phyloP scores from a whole-genome alignment of 2,888 invertebrate species.

The Leptogaster cylindrica region DNA sequence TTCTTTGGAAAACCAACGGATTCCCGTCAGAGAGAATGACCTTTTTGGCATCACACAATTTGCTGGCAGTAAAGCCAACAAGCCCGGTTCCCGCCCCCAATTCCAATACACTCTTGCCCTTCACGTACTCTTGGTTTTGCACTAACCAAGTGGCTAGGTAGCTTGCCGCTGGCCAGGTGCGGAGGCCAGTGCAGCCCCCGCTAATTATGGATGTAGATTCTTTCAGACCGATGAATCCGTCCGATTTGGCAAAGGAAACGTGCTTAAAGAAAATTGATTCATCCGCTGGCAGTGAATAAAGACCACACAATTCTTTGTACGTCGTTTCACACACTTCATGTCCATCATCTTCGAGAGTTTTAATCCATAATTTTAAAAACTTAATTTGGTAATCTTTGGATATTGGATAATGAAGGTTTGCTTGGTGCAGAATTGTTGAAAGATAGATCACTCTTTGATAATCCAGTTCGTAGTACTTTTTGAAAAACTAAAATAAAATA shows the following conservation, averaged over 20 bases:
- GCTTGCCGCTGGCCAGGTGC: slow-evolving; percentile 79
- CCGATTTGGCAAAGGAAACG: slow-evolving; percentile 61
- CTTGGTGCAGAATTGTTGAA: slow-evolving; percentile 67
- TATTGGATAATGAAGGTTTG: slow-evolving; percentile 68
- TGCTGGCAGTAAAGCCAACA: slow-evolving; percentile 69
- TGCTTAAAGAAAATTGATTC: slow-evolving; percentile 66
- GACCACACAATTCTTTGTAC: slow-evolving; percentile 67
- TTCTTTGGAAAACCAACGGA: slow-evolving; percentile 67
- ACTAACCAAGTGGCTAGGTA: slow-evolving; percentile 76
- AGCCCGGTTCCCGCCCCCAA: slow-evolving; percentile 80
- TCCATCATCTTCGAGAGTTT: slow-evolving; percentile 64
- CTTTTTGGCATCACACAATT: slow-evolving; percentile 64
- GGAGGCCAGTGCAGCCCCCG: slow-evolving; percentile 80
- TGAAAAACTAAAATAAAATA: too few species aligned
- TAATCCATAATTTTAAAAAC: slow-evolving; percentile 71
- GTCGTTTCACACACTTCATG: slow-evolving; percentile 71
- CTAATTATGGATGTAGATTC: slow-evolving; percentile 77
- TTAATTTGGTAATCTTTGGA: slow-evolving; percentile 68
- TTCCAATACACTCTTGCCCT: slow-evolving; percentile 70
- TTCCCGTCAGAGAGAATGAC: slow-evolving; percentile 76
- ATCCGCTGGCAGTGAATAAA: slow-evolving; percentile 61
- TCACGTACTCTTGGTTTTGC: slow-evolving; percentile 64
- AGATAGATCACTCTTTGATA: too few species aligned
- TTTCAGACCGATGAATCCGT: slow-evolving; percentile 66
- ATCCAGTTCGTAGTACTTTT: too few species aligned